Percentiles rank a stretch among this genome's conserved stretches.
Conservation (phyloP, 2,797 vertebrate species). For the Leuciscus waleckii region DNA sequence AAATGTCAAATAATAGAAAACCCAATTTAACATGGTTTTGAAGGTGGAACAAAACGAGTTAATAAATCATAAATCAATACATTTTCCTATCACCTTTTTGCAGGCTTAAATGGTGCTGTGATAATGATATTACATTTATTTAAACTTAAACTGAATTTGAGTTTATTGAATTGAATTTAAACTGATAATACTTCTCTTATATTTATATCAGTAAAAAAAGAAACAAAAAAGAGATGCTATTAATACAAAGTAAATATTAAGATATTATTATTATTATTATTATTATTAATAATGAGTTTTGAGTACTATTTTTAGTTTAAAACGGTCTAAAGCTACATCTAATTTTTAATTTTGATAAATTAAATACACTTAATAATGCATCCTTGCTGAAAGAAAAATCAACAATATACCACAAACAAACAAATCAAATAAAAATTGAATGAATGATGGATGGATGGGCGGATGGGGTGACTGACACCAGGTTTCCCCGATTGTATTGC, state of each 20-base stretch:
- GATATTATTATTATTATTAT: background rate
- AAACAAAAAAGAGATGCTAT: background rate
- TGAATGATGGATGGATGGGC: background rate
- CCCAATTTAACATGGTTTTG: background rate
- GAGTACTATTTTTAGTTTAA: background rate
- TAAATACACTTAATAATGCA: too few species aligned
- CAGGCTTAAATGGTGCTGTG: background rate
- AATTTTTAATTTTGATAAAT: too few species aligned
- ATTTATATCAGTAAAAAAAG: background rate
- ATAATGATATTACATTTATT: background rate
- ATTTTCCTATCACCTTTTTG: background rate
- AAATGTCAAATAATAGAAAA: conserved; percentile 12
- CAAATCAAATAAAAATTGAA: background rate
- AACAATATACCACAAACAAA: too few species aligned
- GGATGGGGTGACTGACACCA: background rate
- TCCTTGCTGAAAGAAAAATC: too few species aligned
- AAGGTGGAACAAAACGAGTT: background rate
- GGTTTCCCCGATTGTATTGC: background rate
- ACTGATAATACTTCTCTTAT: background rate
- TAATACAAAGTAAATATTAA: background rate
- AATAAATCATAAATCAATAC: background rate
- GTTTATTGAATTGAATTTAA: too few species aligned
- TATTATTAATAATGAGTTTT: background rate
- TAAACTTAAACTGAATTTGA: background rate
- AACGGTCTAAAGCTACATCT: background rate